phyloP scores from a whole-genome alignment of 2,888 invertebrate species.

The Coenonympha arcania region DNA sequence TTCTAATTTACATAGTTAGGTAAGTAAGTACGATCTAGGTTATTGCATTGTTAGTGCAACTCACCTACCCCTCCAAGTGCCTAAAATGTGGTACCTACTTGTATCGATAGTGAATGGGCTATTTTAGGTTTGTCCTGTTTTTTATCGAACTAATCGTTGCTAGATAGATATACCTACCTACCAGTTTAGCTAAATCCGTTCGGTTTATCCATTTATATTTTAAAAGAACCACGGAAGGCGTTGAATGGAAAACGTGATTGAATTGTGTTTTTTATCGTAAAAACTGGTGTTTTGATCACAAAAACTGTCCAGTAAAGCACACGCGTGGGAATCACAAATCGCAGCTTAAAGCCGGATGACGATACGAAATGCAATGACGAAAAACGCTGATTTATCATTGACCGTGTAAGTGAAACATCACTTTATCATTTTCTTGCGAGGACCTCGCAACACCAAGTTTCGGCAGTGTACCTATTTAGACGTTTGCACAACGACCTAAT shows the following conservation, averaged over 20 bases:
- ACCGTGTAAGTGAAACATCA: background rate
- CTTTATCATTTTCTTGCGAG: conserved; percentile 1
- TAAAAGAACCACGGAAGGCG: conserved; percentile 27
- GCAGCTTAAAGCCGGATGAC: background rate
- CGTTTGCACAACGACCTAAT: too few species aligned
- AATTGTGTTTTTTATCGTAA: conserved; percentile 56
- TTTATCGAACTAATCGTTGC: conserved; percentile 9
- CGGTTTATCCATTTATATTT: conserved; percentile 20
- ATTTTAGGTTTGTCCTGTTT: background rate
- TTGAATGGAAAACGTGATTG: conserved; percentile 69
- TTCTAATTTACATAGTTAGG: too few species aligned
- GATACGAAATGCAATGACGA: background rate
- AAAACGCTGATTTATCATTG: too few species aligned
- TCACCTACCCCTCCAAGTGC: too few species aligned
- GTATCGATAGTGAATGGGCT: too few species aligned
- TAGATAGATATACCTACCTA: too few species aligned
- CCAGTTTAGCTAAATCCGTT: conserved; percentile 8
- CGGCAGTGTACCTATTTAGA: background rate
- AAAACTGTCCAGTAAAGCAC: conserved; percentile 68
- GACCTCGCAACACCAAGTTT: background rate
- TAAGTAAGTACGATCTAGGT: too few species aligned
- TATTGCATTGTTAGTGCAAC: too few species aligned
- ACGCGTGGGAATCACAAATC: conserved; percentile 60
- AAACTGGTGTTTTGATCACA: conserved; percentile 52
- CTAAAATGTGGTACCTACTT: too few species aligned